Percentiles rank a stretch among this genome's conserved stretches.
These are phyloP conservation scores for Tympanoctomys barrerae DNA, from an alignment of 2,797 vertebrate genomes.

Conservation along the genomic window DNA sequence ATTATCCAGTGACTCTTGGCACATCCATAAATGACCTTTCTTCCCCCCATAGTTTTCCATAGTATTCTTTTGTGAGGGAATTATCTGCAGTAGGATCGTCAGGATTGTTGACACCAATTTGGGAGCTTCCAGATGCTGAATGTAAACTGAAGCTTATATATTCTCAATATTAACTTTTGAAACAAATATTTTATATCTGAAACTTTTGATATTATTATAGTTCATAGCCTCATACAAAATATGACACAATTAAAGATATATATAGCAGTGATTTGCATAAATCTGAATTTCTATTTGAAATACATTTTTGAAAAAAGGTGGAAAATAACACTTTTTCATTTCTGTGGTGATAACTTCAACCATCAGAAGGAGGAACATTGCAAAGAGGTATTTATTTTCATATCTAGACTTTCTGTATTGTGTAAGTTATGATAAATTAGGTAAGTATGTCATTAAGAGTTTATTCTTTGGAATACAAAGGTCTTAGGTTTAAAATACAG, in stretches of 20 bases:
- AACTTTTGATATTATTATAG: neutral
- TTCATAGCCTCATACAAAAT: neutral
- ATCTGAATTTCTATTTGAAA: constrained; percentile 55
- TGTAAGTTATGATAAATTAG: neutral
- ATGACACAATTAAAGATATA: neutral
- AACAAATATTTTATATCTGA: constrained; percentile 4
- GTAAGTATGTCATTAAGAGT: constrained; percentile 17
- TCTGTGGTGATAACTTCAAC: neutral
- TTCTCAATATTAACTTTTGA: neutral
- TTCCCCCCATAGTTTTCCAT: neutral
- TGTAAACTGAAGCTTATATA: neutral
- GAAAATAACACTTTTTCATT: neutral
- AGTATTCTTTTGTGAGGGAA: neutral
- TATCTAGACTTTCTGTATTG: neutral
- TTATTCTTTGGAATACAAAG: neutral
- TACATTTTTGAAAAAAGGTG: neutral
- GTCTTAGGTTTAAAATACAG: too few species aligned
- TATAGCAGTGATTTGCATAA: constrained; percentile 3
- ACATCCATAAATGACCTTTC: neutral
- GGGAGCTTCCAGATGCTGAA: neutral
- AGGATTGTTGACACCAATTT: constrained; percentile 9
- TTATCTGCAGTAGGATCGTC: neutral
- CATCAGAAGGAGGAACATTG: constrained; percentile 10
- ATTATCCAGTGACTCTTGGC: neutral
- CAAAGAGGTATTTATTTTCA: neutral